Evolutionary conservation across 37 sponge, comb jelly and placozoan genomes (phyloP), one percentile per base, ranked within the genome.

Genomic region (Chondrosia reniformis): DNA sequence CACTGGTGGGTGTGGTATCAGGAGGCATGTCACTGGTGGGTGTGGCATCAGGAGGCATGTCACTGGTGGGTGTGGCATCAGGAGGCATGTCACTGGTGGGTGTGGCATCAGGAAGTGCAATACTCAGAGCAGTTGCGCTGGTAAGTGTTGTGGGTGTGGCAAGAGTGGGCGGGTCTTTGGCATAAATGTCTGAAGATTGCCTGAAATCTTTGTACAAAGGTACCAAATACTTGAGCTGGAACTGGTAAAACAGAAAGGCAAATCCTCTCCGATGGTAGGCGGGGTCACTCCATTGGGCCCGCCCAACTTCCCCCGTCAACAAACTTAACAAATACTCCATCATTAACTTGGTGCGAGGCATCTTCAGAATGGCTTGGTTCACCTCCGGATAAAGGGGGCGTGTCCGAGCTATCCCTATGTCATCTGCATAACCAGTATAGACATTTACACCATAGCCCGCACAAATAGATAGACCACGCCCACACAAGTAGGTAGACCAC

Each of bases 201-300:
- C 78, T 45, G 64, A 90, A 86, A 46, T 83, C 83, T 79, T 85
- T 85, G 85, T 86, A 95, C 67, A 95, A 84, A 36, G 85, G 76
- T 33, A 77, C 84, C 17, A 95, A 66, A 78, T 92, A 95, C 78
- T 84, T 80, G 46, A 86, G 82, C 63, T 92, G 91, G 84, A 92
- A 92, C 58, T 86, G 87, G 63, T 88, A 83, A 85, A 92, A 95
- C 4, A 95, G 81, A 54, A 79, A 89, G 49, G 86, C 77, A 44
- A 95, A 92, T 0, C 96, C 92, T 24, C 89, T 71, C 33, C 77
- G n/a, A 45, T 84, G 85, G 44, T 89, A 73, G 33, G 59, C 32
- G 15, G 69, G 71, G 39, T 80, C 84, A n/a, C 66, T 78, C 94
- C 94, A 93, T n/a, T 89, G 77, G 36, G 89, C 58, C 39, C 87